phyloP scores from a whole-genome alignment of 2,888 invertebrate genomes.

The Listrodromus nycthemerus region DNA sequence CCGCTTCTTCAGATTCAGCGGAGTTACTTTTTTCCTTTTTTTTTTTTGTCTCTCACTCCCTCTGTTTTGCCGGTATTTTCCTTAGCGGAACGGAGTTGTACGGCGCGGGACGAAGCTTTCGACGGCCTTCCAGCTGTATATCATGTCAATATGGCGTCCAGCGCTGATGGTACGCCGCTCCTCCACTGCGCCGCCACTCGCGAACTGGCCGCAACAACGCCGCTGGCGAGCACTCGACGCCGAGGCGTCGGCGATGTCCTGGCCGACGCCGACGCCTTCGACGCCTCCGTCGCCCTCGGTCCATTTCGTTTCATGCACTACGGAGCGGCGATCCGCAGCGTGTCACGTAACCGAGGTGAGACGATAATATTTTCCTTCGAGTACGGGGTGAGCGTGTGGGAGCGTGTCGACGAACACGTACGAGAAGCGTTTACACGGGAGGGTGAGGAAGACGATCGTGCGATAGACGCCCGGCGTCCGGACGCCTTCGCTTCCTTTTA shows the following conservation, averaged over 20 bases:
- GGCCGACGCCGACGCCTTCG: slow-evolving; percentile 79
- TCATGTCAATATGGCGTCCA: slow-evolving; percentile 65
- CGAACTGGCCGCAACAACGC: slow-evolving; percentile 32
- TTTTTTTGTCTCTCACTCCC: background rate
- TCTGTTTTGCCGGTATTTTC: background rate
- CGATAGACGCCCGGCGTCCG: background rate
- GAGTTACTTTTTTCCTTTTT: slow-evolving; percentile 10
- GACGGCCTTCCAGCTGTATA: slow-evolving; percentile 15
- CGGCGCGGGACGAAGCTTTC: background rate
- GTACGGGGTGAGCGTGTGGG: background rate
- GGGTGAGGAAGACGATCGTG: background rate
- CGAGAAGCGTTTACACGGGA: background rate
- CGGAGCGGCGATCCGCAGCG: background rate
- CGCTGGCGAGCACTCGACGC: slow-evolving; percentile 18
- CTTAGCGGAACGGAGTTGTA: background rate
- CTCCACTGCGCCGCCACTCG: slow-evolving; percentile 43
- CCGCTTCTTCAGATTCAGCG: background rate
- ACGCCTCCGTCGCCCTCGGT: slow-evolving; percentile 73
- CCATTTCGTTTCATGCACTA: background rate
- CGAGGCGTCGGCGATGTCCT: slow-evolving; percentile 71
- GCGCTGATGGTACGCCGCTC: slow-evolving; percentile 50
- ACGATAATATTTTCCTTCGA: background rate
- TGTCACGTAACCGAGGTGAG: background rate
- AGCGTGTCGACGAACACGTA: background rate
- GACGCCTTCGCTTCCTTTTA: background rate